Percentiles rank a stretch among this genome's conserved stretches.
Evolutionary conservation across 2,797 vertebrate species (phyloP).

Genomic region (Sebastes diaconus): DNA sequence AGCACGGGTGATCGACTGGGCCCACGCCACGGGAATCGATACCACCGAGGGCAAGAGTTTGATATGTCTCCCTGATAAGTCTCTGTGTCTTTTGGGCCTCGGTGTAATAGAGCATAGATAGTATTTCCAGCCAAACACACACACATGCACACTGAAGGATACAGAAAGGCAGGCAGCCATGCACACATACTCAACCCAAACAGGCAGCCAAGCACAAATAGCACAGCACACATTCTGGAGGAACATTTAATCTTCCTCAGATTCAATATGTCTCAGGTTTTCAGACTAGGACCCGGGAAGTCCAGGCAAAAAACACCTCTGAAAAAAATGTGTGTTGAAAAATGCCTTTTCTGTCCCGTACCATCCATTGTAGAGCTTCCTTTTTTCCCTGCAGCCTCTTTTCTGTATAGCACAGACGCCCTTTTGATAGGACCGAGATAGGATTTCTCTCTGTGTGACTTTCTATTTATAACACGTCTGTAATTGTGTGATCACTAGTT

Average conservation of each 20-base stretch:
- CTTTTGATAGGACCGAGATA: slow-evolving; percentile 39
- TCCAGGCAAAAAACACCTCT: slow-evolving; percentile 51
- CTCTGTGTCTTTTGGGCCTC: slow-evolving; percentile 66
- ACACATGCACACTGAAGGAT: slow-evolving; percentile 30
- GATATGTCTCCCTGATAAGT: slow-evolving; percentile 77
- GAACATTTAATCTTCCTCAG: slow-evolving; percentile 76
- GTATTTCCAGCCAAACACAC: slow-evolving; percentile 54
- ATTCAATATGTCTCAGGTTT: slow-evolving; percentile 76
- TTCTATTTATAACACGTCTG: slow-evolving; percentile 25
- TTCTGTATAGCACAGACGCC: slow-evolving; percentile 15
- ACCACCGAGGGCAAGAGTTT: slow-evolving; percentile 73
- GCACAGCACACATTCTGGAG: slow-evolving; percentile 61
- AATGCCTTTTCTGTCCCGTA: slow-evolving; percentile 49
- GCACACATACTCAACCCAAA: slow-evolving; percentile 60
- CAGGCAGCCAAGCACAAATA: slow-evolving; percentile 63
- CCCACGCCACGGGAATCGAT: slow-evolving; percentile 73
- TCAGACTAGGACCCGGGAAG: slow-evolving; percentile 58
- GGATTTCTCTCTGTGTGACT: slow-evolving; percentile 24
- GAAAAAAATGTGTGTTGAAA: slow-evolving; percentile 58
- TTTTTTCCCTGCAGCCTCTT: slow-evolving; percentile 35
- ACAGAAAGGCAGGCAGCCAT: slow-evolving; percentile 53
- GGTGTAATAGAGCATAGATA: slow-evolving; percentile 60
- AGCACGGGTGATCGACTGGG: slow-evolving; percentile 75
- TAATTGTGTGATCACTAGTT: slow-evolving; percentile 32
- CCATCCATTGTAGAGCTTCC: slow-evolving; percentile 42